phyloP scores from a whole-genome alignment of 2,113 vertebrate species.

The Trematomus loennbergii region DNA sequence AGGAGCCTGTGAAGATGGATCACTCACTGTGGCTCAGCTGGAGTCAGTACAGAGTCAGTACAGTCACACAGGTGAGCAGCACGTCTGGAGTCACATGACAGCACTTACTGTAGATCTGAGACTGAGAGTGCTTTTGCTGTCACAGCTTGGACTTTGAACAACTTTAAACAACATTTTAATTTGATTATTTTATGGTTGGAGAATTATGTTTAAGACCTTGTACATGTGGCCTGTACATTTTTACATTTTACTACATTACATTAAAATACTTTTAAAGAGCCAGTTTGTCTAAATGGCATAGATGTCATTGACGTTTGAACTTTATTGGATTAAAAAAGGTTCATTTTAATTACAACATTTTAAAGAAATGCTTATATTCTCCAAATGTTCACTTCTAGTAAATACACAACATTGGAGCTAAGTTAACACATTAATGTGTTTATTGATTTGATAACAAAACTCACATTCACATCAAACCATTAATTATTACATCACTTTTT shows the following conservation, averaged over 20 bases:
- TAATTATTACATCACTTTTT: neutral
- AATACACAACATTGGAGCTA: neutral
- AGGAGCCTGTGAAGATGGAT: slow-evolving; percentile 14
- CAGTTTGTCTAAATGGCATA: neutral
- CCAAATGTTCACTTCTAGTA: neutral
- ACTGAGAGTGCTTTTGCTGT: neutral
- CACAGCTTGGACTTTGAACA: slow-evolving; percentile 20
- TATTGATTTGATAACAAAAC: neutral
- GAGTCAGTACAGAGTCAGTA: neutral
- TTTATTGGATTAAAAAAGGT: too few relatives aligned
- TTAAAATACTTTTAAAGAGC: neutral
- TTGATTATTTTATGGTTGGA: slow-evolving; percentile 12
- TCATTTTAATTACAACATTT: neutral
- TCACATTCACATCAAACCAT: slow-evolving; percentile 2
- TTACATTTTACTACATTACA: neutral
- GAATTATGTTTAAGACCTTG: slow-evolving; percentile 12
- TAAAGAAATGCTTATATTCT: neutral
- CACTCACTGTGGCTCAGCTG: neutral
- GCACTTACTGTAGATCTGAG: neutral
- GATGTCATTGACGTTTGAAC: neutral
- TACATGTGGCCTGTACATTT: slow-evolving; percentile 5
- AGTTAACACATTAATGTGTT: slow-evolving; percentile 13
- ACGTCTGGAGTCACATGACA: neutral
- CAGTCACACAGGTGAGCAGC: neutral
- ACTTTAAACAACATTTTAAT: neutral